Evolutionary conservation across 2,113 vertebrate species (phyloP).

Genomic region (Cynoglossus semilaevis): DNA sequence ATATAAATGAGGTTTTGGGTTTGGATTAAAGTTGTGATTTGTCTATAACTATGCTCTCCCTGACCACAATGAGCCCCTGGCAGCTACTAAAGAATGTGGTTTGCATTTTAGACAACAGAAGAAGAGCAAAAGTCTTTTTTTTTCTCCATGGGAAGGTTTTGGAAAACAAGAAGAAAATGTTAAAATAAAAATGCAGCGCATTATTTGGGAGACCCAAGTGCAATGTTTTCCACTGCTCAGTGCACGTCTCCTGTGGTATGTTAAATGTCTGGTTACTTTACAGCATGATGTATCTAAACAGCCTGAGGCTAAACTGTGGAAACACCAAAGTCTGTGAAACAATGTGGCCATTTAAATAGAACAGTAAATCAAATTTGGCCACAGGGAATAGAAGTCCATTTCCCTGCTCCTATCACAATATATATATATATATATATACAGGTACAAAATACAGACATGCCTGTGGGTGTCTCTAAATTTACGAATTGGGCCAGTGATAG

Average conservation of each 20-base stretch:
- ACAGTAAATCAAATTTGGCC: conserved; percentile 65
- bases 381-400: conserved; percentile 43
- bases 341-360: conserved; percentile 55
- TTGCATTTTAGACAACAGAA: background rate
- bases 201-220: conserved; percentile 2
- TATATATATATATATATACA: conserved; percentile 8
- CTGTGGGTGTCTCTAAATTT: conserved; percentile 45
- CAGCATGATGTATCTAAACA: conserved; percentile 38
- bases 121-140: background rate
- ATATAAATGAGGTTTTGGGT: background rate
- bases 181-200: conserved; percentile 2
- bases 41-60: background rate
- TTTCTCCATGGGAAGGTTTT: too few relatives aligned
- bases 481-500: conserved; percentile 25
- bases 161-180: conserved; percentile 1
- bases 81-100: background rate
- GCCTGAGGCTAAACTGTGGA: conserved; percentile 38
- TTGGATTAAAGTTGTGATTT: background rate
- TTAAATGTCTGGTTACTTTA: conserved; percentile 49
- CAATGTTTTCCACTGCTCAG: conserved; percentile 3
- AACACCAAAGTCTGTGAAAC: conserved; percentile 44
- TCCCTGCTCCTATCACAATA: conserved; percentile 41
- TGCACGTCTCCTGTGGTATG: conserved; percentile 5
- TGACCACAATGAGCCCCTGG: background rate
- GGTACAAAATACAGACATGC: conserved; percentile 43